Percentiles rank a stretch among this genome's conserved stretches.
Conservation (phyloP, 2,888 invertebrate genomes). For the Incurvaria masculella region DNA sequence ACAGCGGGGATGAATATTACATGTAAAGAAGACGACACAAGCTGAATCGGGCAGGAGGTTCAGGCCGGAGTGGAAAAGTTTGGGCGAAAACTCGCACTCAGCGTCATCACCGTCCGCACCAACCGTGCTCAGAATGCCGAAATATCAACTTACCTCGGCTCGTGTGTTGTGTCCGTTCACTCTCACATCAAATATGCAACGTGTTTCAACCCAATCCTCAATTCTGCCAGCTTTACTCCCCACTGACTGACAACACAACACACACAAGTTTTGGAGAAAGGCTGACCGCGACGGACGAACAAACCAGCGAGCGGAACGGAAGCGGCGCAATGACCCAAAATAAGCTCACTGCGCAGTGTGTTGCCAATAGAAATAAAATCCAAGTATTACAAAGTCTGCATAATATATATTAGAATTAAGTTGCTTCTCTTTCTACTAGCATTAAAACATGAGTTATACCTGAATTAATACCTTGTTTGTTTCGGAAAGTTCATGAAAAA, state of each 20-base stretch:
- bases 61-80: slow-evolving; percentile 45
- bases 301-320: slow-evolving; percentile 49
- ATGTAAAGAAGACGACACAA: background rate
- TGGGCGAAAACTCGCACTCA: slow-evolving; percentile 39
- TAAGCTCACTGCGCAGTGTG: slow-evolving; percentile 42
- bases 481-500: no score
- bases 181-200: slow-evolving; percentile 1
- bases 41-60: background rate
- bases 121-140: no score
- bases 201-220: slow-evolving; percentile 35
- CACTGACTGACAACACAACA: slow-evolving; percentile 52
- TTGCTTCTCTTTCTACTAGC: no score
- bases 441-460: no score
- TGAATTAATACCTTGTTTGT: no score
- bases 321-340: slow-evolving; percentile 56
- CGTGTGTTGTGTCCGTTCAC: background rate
- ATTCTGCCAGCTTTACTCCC: slow-evolving; percentile 50
- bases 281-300: slow-evolving; percentile 44
- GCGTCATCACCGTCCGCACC: background rate
- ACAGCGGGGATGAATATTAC: background rate
- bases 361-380: slow-evolving; percentile 39
- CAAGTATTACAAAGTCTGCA: no score
- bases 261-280: slow-evolving; percentile 50
- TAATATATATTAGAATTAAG: no score
- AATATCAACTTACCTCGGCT: background rate